A percentile compares a stretch with the other conserved stretches of the same genome.
These are phyloP conservation scores for Achroia grisella DNA, from an alignment of 1,140 invertebrate species.

Conservation along the genomic window DNA sequence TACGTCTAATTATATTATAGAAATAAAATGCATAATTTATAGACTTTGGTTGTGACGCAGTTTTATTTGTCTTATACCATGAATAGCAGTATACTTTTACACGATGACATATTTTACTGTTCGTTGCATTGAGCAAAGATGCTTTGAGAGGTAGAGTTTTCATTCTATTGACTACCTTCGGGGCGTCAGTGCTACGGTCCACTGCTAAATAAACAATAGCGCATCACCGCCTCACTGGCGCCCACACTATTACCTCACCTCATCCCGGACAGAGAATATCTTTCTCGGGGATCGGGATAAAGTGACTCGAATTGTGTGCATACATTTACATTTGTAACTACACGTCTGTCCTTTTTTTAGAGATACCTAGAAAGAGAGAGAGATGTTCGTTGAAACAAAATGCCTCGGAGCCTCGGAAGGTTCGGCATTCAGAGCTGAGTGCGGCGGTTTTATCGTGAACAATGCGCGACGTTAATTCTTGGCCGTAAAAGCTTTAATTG, in stretches of 20 bases:
- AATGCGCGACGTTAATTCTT: conserved; percentile 57
- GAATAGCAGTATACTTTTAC: background rate
- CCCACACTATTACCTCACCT: conserved; percentile 34
- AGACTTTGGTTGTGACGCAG: conserved; percentile 2
- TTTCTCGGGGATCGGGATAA: conserved; percentile 29
- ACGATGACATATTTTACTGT: background rate
- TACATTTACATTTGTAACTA: conserved; percentile 12
- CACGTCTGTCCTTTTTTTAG: conserved; percentile 17
- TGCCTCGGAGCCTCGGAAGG: conserved; percentile 6
- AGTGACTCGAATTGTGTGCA: conserved; percentile 26
- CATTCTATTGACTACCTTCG: conserved; percentile 7
- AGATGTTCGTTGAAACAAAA: conserved; percentile 8
- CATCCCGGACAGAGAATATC: conserved; percentile 13
- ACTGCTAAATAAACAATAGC: conserved; percentile 19
- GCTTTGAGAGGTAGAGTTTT: conserved; percentile 13
- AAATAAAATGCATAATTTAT: too few relatives aligned
- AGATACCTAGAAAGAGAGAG: background rate
- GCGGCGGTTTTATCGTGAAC: conserved; percentile 17
- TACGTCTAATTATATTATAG: too few relatives aligned
- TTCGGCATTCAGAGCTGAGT: conserved; percentile 12
- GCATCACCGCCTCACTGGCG: conserved; percentile 25
- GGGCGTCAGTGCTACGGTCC: conserved; percentile 1
- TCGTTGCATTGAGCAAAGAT: conserved; percentile 8
- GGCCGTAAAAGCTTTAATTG: conserved; percentile 64
- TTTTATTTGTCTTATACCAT: background rate